Evolutionary conservation across 2,797 vertebrate species (phyloP), one percentile per base, ranked within the genome.

Genomic region (Tangara arthus): DNA sequence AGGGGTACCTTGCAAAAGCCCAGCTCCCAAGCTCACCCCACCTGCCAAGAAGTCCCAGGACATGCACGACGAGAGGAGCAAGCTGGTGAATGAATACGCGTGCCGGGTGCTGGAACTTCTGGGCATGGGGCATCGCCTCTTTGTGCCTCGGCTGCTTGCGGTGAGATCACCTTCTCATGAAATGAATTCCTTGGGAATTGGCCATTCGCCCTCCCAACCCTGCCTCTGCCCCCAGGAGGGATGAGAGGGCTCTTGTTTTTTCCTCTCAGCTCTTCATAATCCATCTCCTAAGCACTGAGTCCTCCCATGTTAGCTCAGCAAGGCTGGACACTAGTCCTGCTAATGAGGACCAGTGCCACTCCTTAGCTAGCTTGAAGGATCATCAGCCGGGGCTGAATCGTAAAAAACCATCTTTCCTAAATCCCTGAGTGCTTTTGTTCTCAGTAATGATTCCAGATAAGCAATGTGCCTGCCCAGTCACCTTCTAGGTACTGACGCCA

Each of bases 111-210:
- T 99, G 98, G 99, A 98, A 95, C 98, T 99, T 91, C 98, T 99
- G 97, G 99, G 99, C 79, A 99, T 99, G 99, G 99, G 99, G 97
- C 99, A 99, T 98, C 99, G 99, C 42, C 99, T 99, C 82, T 99
- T 99, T 96, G 99, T 99, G 89, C 99, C 99, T 95, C 98, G 98
- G 94, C 98, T 99, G 93, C 98, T 99, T 97, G 99, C 99, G 99
- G 99, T 99, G 99, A 99, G 98, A 97, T 93, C 85, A 61, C 73
- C 27, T 98, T 98, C 96, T 83, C 92, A 93, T 97, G 90, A 88
- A 53, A 96, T 96, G 87, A 71, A 90, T 96, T 87, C 60, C 8
- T 76, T 90, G 92, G 30, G 18, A 91, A 76, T 90, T 90, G 96
- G 68, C 93, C 80, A n/a, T 57, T 78, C 81, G 93, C 66, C 61